phyloP scores from a whole-genome alignment of 2,113 vertebrate species.

The Chamaea fasciata region DNA sequence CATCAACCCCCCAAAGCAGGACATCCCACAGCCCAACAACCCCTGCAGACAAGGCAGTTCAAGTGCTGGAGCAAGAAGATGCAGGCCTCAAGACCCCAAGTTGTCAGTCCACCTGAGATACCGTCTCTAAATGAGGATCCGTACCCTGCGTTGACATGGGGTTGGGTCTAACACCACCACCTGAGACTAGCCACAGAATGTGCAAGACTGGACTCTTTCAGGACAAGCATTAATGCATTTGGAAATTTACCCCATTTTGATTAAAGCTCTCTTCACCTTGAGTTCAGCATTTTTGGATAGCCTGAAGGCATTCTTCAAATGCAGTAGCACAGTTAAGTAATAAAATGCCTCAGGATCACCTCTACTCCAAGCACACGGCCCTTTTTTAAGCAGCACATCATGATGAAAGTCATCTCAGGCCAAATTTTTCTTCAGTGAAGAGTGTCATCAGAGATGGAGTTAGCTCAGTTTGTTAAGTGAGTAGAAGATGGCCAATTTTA shows the following conservation, averaged over 20 bases:
- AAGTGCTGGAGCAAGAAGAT: neutral
- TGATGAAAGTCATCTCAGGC: neutral
- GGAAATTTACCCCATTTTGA: neutral
- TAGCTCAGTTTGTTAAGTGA: neutral
- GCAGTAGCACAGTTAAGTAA: neutral
- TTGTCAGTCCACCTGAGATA: neutral
- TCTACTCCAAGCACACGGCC: neutral
- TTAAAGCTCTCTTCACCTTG: neutral
- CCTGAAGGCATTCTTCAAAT: neutral
- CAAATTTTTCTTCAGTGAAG: neutral
- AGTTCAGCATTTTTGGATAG: neutral
- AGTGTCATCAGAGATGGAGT: conserved; percentile 30
- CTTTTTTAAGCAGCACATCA: neutral
- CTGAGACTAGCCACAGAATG: neutral
- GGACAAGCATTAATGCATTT: neutral
- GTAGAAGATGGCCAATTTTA: neutral
- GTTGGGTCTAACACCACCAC: neutral
- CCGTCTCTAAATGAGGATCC: neutral
- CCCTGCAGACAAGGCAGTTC: neutral
- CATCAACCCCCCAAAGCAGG: neutral
- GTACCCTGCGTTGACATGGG: fast-evolving
- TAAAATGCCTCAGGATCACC: neutral
- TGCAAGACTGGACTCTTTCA: neutral
- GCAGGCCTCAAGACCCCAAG: fast-evolving
- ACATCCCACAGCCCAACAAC: neutral